Conservation (phyloP, 2,797 vertebrate species). For the Melanogrammus aeglefinus region DNA sequence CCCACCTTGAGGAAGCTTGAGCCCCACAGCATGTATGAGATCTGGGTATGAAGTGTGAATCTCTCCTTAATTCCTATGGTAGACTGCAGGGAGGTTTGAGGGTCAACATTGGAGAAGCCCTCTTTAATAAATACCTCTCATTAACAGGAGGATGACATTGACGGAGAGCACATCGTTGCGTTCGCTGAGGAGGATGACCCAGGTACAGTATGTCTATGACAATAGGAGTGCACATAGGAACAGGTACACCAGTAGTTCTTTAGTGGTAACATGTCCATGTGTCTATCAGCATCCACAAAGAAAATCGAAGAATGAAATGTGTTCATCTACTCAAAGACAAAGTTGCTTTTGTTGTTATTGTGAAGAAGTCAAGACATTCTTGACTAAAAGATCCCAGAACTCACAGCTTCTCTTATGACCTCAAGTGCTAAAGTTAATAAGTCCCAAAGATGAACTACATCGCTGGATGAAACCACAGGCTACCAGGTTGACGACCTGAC, state of each 20-base stretch:
- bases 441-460: not conserved
- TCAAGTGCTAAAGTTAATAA: not conserved
- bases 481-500: not conserved
- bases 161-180: constrained; percentile 91
- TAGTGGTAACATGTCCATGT: not conserved
- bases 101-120: not conserved
- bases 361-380: not conserved
- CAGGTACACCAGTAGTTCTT: no score
- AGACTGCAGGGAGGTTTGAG: no score
- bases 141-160: constrained; percentile 84
- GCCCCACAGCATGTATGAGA: constrained; percentile 92
- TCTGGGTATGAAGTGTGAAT: constrained; percentile 77
- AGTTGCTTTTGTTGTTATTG: not conserved
- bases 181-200: constrained; percentile 90
- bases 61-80: not conserved
- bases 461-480: not conserved
- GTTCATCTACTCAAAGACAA: not conserved
- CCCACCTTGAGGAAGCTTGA: constrained; percentile 87
- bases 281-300: not conserved
- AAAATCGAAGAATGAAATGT: not conserved
- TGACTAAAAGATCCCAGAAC: not conserved
- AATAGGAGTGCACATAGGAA: not conserved
- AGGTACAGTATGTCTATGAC: constrained; percentile 59
- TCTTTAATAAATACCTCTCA: not conserved
- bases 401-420: not conserved